phyloP scores from a whole-genome alignment of 30 jellyfish, hydroid and myxozoan genomes.

The Morbakka virulenta region DNA sequence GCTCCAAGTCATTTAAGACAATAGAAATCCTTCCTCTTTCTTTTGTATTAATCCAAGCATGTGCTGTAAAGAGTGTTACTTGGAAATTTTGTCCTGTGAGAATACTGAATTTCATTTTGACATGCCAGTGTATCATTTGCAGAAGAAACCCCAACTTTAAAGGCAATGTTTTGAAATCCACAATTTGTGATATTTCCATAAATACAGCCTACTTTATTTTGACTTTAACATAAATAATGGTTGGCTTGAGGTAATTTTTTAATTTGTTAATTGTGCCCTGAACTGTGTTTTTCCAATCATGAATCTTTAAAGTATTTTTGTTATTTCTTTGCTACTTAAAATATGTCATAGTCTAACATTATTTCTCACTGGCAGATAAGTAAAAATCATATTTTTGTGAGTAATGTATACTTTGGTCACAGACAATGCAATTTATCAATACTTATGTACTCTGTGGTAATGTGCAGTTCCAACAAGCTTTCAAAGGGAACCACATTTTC shows the following conservation, averaged over 20 bases:
- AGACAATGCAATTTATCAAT: too few species aligned
- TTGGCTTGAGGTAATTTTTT: slow-evolving; percentile 8
- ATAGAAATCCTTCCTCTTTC: slow-evolving; percentile 47
- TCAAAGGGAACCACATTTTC: too few species aligned
- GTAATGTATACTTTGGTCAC: too few species aligned
- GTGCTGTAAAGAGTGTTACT: slow-evolving; percentile 59
- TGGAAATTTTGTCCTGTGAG: slow-evolving; percentile 59
- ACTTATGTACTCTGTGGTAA: too few species aligned
- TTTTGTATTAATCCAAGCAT: slow-evolving; percentile 42
- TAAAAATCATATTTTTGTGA: too few species aligned
- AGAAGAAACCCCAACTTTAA: slow-evolving; percentile 48
- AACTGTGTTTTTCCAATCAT: too few species aligned
- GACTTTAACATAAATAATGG: slow-evolving; percentile 22
- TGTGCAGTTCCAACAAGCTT: too few species aligned
- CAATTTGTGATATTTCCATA: slow-evolving; percentile 20
- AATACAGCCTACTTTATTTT: slow-evolving; percentile 42
- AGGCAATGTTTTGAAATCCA: slow-evolving; percentile 43
- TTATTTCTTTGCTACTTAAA: too few species aligned
- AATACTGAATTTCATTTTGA: slow-evolving; percentile 71
- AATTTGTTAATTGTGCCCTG: slow-evolving; percentile 9
- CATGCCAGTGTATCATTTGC: slow-evolving; percentile 59
- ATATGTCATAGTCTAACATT: too few species aligned
- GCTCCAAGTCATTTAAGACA: slow-evolving; percentile 40
- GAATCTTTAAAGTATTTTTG: too few species aligned
- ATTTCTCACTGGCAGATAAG: too few species aligned